phyloP scores from a whole-genome alignment of 2,113 vertebrate genomes.

The Paracanthobrama guichenoti region DNA sequence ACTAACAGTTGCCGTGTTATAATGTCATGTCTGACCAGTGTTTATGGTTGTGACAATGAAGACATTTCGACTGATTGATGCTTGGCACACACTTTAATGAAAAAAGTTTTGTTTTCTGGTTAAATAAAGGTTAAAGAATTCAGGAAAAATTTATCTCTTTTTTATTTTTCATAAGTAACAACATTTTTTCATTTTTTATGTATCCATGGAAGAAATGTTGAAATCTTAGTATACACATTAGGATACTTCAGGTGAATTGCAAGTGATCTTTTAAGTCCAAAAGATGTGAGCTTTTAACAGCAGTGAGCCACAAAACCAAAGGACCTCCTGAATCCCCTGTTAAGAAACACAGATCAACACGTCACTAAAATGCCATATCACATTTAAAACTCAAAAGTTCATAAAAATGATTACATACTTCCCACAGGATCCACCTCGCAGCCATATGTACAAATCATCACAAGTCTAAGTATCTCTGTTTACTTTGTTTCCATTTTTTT shows the following conservation, averaged over 20 bases:
- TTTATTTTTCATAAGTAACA: background rate
- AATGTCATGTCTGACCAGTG: no score
- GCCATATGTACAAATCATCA: background rate
- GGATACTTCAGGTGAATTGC: background rate
- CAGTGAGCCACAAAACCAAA: conserved; percentile 47
- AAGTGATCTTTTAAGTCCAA: background rate
- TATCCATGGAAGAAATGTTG: conserved; percentile 27
- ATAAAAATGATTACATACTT: background rate
- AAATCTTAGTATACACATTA: conserved; percentile 43
- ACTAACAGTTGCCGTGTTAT: no score
- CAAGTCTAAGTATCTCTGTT: background rate
- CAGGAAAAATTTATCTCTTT: background rate
- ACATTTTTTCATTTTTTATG: background rate
- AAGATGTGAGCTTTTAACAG: conserved; percentile 42
- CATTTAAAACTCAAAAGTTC: background rate
- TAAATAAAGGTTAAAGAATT: background rate
- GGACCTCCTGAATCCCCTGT: conserved; percentile 54
- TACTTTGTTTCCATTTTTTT: background rate
- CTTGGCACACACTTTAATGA: background rate
- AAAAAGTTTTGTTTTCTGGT: background rate
- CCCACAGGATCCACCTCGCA: background rate
- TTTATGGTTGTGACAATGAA: background rate
- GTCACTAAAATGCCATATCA: background rate
- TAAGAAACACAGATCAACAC: background rate
- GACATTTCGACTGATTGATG: background rate